Percentiles rank a stretch among this genome's conserved stretches.
Conservation (phyloP, 2,113 vertebrate species). For the Phaethornis superciliosus region DNA sequence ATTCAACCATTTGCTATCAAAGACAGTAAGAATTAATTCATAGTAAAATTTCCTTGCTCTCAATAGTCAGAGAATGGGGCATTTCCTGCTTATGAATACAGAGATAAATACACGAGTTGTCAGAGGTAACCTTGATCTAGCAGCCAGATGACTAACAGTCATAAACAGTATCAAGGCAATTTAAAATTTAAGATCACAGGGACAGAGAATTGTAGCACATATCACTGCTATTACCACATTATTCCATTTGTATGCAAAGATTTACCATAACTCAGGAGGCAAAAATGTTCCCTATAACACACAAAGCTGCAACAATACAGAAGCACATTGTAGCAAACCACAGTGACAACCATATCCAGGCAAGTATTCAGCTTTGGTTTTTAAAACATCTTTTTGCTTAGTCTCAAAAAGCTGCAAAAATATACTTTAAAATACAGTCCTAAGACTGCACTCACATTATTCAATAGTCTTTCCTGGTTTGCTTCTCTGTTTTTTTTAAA, state of each 20-base stretch:
- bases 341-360: neutral
- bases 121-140: neutral
- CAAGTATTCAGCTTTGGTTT: neutral
- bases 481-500: neutral
- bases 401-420: neutral
- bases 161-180: neutral
- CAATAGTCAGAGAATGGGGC: neutral
- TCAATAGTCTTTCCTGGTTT: neutral
- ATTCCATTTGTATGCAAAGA: neutral
- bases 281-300: neutral
- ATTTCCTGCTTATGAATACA: neutral
- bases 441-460: neutral
- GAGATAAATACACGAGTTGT: neutral
- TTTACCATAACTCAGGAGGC: neutral
- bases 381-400: neutral
- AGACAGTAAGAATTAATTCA: neutral
- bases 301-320: neutral
- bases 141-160: neutral
- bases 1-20: neutral
- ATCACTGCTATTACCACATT: neutral
- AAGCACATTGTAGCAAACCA: neutral
- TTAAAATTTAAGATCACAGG: neutral
- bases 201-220: neutral
- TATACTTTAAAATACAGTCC: neutral
- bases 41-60: neutral